Evolutionary conservation across 1,140 invertebrate genomes (phyloP).

Genomic region (Lasioglossum albipes): DNA sequence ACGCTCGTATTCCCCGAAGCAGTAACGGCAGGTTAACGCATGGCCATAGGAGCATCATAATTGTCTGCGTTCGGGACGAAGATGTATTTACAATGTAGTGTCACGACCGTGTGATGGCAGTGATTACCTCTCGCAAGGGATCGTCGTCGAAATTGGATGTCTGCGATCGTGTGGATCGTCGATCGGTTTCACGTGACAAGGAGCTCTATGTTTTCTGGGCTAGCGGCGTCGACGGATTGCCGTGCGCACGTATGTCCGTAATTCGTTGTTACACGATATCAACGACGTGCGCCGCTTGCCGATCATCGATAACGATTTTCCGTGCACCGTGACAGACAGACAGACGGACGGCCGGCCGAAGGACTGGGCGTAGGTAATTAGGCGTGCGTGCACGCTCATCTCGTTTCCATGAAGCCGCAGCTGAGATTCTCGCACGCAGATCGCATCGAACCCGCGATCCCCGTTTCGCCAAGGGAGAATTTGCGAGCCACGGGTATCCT

Average conservation of each 20-base stretch:
- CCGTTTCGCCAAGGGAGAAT: neutral
- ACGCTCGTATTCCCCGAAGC: too few species aligned
- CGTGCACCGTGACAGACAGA: neutral
- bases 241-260: neutral
- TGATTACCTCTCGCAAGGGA: slow-evolving; percentile 10
- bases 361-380: slow-evolving; percentile 3
- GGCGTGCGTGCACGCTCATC: neutral
- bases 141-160: slow-evolving; percentile 11
- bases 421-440: slow-evolving; percentile 16
- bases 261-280: slow-evolving; percentile 22
- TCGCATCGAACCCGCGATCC: neutral
- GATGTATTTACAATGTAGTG: slow-evolving; percentile 32
- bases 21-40: neutral
- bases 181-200: slow-evolving; percentile 16
- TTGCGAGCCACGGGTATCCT: neutral
- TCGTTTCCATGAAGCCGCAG: too few species aligned
- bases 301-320: slow-evolving; percentile 28
- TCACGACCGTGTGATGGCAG: slow-evolving; percentile 7
- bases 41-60: neutral
- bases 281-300: neutral
- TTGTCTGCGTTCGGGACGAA: neutral
- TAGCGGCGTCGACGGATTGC: neutral
- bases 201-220: slow-evolving; percentile 16
- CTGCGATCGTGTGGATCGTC: neutral
- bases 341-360: neutral